Evolutionary conservation across 2,113 vertebrate genomes (phyloP).

Genomic region (Ameiurus melas): DNA sequence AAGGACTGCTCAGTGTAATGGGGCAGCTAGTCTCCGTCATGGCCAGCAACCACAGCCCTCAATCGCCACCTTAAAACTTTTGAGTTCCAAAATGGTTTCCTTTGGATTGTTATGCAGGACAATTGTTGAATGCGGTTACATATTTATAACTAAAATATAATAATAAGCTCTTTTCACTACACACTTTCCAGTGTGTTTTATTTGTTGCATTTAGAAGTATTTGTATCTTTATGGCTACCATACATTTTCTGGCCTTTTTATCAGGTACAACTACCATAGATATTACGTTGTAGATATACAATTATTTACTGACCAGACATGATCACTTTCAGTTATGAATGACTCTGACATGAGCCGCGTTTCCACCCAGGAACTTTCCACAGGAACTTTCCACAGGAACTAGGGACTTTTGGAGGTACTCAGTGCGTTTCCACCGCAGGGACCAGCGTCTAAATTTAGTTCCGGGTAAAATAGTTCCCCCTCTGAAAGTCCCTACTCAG

Average conservation of each 20-base stretch:
- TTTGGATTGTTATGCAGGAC: neutral
- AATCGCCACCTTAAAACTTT: neutral
- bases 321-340: neutral
- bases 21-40: constrained; percentile 17
- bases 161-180: neutral
- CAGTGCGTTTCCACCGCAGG: too few species aligned
- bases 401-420: too few species aligned
- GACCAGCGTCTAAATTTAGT: too few species aligned
- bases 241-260: neutral
- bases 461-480: too few species aligned
- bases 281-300: neutral
- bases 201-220: neutral
- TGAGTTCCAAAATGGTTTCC: neutral
- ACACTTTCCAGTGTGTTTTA: neutral
- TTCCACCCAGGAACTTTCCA: too few species aligned
- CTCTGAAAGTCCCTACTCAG: too few species aligned
- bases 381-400: too few species aligned
- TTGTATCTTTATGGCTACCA: neutral
- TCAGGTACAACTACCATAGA: neutral
- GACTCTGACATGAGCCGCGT: neutral
- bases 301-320: neutral
- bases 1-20: constrained; percentile 19
- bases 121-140: neutral
- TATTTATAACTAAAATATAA: neutral
- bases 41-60: constrained; percentile 1